These are phyloP conservation scores for Xestoiulus laeticollis DNA, from an alignment of 2,888 invertebrate genomes.

Conservation along the genomic window DNA sequence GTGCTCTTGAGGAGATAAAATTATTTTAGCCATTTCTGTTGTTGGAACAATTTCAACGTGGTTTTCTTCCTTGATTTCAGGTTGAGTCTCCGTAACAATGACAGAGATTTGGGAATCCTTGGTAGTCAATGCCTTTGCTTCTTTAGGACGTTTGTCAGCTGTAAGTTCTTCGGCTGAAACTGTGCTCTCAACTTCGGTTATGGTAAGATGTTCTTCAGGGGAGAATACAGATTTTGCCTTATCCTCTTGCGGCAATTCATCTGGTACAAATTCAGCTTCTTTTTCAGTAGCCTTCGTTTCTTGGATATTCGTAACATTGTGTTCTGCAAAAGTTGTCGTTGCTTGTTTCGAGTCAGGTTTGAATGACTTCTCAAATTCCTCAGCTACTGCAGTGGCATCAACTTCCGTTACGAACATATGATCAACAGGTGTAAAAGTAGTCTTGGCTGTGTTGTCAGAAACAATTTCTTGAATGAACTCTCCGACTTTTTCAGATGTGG, in stretches of 20 bases:
- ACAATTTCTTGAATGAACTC: constrained; percentile 13
- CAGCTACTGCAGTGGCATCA: constrained; percentile 21
- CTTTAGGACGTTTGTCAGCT: neutral
- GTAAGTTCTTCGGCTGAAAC: constrained; percentile 19
- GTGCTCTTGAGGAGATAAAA: constrained; percentile 23
- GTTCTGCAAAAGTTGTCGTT: neutral
- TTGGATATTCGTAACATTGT: neutral
- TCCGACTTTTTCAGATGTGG: constrained; percentile 44
- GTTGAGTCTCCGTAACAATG: constrained; percentile 25
- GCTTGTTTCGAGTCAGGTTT: neutral
- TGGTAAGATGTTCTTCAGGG: constrained; percentile 53
- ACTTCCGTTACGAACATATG: constrained; percentile 46
- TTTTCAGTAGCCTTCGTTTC: constrained; percentile 26
- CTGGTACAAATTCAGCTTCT: neutral
- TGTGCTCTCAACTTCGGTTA: constrained; percentile 46
- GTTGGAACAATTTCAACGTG: neutral
- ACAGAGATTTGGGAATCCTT: constrained; percentile 13
- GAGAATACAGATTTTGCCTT: constrained; percentile 49
- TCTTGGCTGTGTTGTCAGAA: neutral
- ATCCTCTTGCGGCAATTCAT: constrained; percentile 44
- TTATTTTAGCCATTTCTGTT: neutral
- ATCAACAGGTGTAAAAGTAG: constrained; percentile 44
- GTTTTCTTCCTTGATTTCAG: constrained; percentile 53
- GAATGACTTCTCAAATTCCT: constrained; percentile 48
- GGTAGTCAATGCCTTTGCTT: neutral